Percentiles rank a stretch among this genome's conserved stretches.
These are phyloP conservation scores for Heliangelus exortis DNA, from an alignment of 2,797 vertebrate species.

Conservation along the genomic window DNA sequence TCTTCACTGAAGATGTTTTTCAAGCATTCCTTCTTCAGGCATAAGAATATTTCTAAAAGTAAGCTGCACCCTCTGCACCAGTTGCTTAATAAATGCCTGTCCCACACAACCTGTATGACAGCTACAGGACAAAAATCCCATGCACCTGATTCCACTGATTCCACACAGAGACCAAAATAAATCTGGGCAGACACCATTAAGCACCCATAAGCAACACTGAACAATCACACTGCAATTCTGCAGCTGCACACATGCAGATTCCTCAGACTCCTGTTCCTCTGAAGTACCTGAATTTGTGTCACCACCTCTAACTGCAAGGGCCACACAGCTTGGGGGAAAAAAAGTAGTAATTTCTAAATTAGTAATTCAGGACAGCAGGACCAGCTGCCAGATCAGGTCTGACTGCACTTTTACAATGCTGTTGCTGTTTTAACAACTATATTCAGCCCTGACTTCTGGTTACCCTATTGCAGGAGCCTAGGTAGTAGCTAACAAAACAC, in stretches of 20 bases:
- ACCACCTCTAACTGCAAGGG: not conserved
- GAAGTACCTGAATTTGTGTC: not conserved
- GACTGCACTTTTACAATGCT: not conserved
- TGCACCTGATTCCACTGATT: not conserved
- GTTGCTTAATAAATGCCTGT: not conserved
- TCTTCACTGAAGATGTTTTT: not conserved
- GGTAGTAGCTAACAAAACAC: not conserved
- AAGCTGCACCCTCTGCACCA: not conserved
- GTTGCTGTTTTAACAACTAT: not conserved
- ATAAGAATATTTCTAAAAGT: not conserved
- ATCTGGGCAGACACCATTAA: not conserved
- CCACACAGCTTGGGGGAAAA: fast-evolving
- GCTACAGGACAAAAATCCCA: fast-evolving
- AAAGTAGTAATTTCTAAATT: not conserved
- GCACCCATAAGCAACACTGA: not conserved
- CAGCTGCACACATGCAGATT: not conserved
- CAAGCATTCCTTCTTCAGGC: not conserved
- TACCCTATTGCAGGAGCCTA: not conserved
- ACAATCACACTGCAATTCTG: fast-evolving
- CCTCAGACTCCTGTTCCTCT: not conserved
- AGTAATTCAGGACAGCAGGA: not conserved
- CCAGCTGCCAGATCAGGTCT: not conserved
- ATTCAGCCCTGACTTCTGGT: not conserved
- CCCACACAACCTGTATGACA: not conserved
- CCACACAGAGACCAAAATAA: not conserved